phyloP scores from a whole-genome alignment of 2,113 vertebrate genomes.

The Zapus hudsonius region DNA sequence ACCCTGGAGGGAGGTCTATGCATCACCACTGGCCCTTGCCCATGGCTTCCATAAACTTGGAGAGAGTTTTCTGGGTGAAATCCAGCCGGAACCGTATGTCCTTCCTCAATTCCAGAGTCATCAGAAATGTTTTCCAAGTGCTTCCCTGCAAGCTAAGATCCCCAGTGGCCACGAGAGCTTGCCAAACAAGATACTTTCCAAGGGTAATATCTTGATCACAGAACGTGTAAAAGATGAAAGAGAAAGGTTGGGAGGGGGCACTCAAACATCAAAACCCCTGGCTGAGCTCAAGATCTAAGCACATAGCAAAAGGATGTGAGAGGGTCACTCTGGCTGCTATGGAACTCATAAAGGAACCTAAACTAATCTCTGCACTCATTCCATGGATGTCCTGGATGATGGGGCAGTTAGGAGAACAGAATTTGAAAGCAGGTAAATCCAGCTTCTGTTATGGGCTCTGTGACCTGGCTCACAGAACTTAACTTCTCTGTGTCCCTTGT shows the following conservation, averaged over 20 bases:
- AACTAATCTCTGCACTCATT: not conserved
- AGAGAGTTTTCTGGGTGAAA: slow-evolving; percentile 23
- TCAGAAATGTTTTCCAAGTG: slow-evolving; percentile 58
- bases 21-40: too few species aligned
- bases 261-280: slow-evolving; percentile 37
- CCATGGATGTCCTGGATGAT: not conserved
- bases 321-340: not conserved
- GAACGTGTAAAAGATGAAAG: slow-evolving; percentile 67
- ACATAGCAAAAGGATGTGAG: not conserved
- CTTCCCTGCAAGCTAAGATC: slow-evolving; percentile 54
- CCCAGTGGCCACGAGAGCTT: slow-evolving; percentile 54
- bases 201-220: slow-evolving; percentile 59
- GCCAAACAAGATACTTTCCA: slow-evolving; percentile 58
- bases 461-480: not conserved
- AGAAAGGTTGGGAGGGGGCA: not conserved
- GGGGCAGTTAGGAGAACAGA: not conserved
- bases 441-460: not conserved
- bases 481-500: not conserved
- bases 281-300: slow-evolving; percentile 33
- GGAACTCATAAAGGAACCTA: not conserved
- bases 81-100: not conserved
- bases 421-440: not conserved
- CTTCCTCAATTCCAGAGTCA: slow-evolving; percentile 34
- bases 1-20: not conserved
- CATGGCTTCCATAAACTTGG: not conserved